Percentiles rank a stretch among this genome's conserved stretches.
These are phyloP conservation scores for Dynastes hyllus DNA, from an alignment of 2,888 invertebrate genomes.

Conservation along the genomic window DNA sequence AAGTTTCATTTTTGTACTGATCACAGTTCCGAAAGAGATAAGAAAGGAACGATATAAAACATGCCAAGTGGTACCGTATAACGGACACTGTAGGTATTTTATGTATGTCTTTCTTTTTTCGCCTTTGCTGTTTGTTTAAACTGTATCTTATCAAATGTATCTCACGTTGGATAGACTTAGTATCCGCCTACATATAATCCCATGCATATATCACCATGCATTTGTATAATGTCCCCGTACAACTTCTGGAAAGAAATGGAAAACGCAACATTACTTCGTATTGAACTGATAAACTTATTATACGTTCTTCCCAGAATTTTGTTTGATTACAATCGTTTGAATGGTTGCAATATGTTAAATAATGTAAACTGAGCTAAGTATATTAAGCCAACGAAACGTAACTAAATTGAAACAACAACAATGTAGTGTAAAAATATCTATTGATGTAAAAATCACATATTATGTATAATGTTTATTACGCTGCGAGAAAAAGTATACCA, in stretches of 20 bases:
- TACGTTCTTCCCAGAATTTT: conserved; percentile 27
- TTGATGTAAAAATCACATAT: neutral
- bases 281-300: conserved; percentile 43
- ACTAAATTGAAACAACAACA: no score
- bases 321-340: conserved; percentile 1
- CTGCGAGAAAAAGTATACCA: no score
- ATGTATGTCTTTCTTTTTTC: conserved; percentile 57
- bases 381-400: no score
- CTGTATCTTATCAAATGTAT: conserved; percentile 59
- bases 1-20: conserved; percentile 47
- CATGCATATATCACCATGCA: conserved; percentile 66
- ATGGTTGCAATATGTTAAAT: conserved; percentile 10
- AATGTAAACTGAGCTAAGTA: neutral
- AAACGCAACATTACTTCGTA: conserved; percentile 43
- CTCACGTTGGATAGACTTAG: conserved; percentile 66
- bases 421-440: no score
- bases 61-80: conserved; percentile 61
- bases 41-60: conserved; percentile 57
- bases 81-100: conserved; percentile 59
- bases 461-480: no score
- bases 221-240: conserved; percentile 66
- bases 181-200: conserved; percentile 65
- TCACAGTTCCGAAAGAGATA: conserved; percentile 39
- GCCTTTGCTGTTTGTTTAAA: conserved; percentile 28
- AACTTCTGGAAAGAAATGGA: conserved; percentile 58